phyloP scores from a whole-genome alignment of 2,113 vertebrate species.

The Drymodes brunneopygia region DNA sequence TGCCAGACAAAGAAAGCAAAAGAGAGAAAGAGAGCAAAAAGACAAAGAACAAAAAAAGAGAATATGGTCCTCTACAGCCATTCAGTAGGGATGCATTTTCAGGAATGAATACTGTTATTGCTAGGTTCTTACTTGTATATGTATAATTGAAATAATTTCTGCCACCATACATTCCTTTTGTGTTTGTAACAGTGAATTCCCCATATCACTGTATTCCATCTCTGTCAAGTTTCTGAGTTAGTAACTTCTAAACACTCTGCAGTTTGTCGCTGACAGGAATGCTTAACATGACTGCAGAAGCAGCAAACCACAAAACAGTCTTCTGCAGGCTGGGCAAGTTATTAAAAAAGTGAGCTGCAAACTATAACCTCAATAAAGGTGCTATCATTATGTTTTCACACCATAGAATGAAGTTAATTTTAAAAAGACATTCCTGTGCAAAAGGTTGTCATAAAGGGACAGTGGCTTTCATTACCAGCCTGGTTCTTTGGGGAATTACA shows the following conservation, averaged over 20 bases:
- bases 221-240: background rate
- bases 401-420: slow-evolving; percentile 10
- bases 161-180: background rate
- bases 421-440: background rate
- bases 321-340: background rate
- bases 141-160: background rate
- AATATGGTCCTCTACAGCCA: background rate
- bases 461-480: slow-evolving; percentile 18
- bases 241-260: background rate
- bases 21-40: background rate
- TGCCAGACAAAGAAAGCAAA: background rate
- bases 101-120: background rate
- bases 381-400: background rate
- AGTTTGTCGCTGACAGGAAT: background rate
- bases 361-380: background rate
- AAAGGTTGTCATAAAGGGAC: slow-evolving; percentile 6
- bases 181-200: background rate
- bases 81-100: background rate
- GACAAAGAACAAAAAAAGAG: background rate
- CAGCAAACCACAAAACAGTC: background rate
- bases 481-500: slow-evolving; percentile 11
- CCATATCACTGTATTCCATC: background rate
- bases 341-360: background rate
- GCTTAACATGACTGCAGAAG: background rate
- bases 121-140: background rate